Evolutionary conservation across 2,888 invertebrate species (phyloP).

Genomic region (Pristionchus japonicus): DNA sequence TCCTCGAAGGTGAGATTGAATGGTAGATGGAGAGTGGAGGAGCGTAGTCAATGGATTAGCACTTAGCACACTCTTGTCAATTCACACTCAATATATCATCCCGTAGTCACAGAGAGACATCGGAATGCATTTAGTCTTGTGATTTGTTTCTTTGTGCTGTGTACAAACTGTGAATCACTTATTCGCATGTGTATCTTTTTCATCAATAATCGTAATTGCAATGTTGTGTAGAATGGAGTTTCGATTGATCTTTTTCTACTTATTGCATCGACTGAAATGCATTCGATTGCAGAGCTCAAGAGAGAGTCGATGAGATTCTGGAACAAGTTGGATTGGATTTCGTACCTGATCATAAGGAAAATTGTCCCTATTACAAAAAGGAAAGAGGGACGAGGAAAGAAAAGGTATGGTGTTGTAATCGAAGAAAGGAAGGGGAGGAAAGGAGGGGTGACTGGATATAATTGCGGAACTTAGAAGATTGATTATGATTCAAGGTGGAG

Average conservation of each 20-base stretch:
- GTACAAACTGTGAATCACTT: background rate
- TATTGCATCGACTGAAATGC: background rate
- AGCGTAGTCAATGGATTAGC: background rate
- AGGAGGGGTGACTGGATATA: background rate
- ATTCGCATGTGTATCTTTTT: background rate
- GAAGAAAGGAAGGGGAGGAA: conserved; percentile 48
- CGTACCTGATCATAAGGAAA: conserved; percentile 63
- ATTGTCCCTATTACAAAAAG: conserved; percentile 62
- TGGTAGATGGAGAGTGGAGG: background rate
- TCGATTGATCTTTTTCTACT: background rate
- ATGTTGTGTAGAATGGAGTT: background rate
- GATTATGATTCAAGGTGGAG: background rate
- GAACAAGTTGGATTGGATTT: conserved; percentile 63
- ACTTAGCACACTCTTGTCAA: background rate
- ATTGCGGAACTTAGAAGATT: background rate
- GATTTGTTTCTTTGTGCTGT: background rate
- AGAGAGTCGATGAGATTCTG: conserved; percentile 60
- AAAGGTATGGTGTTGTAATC: conserved; percentile 47
- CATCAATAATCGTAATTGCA: background rate
- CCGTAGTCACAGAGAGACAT: background rate
- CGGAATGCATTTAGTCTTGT: background rate
- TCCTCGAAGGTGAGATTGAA: conserved; percentile 20
- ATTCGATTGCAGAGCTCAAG: conserved; percentile 60
- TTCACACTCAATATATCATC: background rate
- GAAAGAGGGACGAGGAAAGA: conserved; percentile 49